Evolutionary conservation across 2,888 invertebrate genomes (phyloP).

Genomic region (Leistus spinibarbis): DNA sequence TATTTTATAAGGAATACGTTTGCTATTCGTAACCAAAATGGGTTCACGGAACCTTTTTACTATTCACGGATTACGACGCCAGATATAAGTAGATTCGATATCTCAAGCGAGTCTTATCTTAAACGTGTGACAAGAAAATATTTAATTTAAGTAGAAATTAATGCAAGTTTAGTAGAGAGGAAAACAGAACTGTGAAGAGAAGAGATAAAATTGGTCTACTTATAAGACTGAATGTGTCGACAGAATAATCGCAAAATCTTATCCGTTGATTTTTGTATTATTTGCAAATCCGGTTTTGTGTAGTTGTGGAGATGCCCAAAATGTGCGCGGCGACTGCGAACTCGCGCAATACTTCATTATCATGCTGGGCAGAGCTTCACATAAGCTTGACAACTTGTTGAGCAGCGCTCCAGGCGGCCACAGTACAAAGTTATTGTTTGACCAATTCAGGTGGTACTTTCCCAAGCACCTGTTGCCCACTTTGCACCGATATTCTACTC

Average conservation of each 20-base stretch:
- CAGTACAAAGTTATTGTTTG: slow-evolving; percentile 25
- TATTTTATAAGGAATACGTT: too few relatives aligned
- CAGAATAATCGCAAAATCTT: background rate
- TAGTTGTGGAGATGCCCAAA: background rate
- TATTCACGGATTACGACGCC: background rate
- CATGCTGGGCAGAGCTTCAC: slow-evolving; percentile 16
- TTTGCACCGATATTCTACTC: too few relatives aligned
- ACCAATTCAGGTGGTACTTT: background rate
- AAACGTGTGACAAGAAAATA: background rate
- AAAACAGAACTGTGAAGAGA: background rate
- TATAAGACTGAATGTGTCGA: background rate
- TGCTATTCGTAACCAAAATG: too few relatives aligned
- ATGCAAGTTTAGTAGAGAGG: too few relatives aligned
- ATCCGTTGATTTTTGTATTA: background rate
- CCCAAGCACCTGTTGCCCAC: background rate
- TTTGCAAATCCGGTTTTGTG: background rate
- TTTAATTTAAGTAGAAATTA: background rate
- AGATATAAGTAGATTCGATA: background rate
- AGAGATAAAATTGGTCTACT: background rate
- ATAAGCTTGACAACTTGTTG: slow-evolving; percentile 33
- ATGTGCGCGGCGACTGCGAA: background rate
- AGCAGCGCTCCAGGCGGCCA: slow-evolving; percentile 35
- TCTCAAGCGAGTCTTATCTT: background rate
- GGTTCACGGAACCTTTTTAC: too few relatives aligned
- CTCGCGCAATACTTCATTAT: slow-evolving; percentile 30